These are phyloP conservation scores for Malthinus seriepunctatus DNA, from an alignment of 2,888 invertebrate species.

Conservation along the genomic window DNA sequence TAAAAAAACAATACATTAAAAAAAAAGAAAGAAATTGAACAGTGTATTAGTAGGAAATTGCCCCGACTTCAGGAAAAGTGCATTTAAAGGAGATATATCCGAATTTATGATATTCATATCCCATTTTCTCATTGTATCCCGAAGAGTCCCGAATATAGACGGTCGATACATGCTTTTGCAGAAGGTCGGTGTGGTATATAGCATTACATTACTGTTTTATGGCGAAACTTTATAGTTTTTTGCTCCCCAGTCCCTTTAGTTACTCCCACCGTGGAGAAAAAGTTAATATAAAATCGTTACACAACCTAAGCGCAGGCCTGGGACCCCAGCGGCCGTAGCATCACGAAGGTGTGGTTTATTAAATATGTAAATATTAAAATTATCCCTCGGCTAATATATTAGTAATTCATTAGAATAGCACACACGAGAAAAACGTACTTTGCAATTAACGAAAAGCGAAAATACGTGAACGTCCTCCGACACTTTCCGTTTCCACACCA, in stretches of 20 bases:
- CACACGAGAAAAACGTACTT: not conserved
- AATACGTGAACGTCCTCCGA: too few species aligned
- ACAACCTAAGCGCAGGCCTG: slow-evolving; percentile 31
- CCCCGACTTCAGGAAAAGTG: slow-evolving; percentile 1
- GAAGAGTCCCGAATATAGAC: slow-evolving; percentile 31
- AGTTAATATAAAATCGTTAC: slow-evolving; percentile 44
- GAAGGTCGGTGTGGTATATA: slow-evolving; percentile 39
- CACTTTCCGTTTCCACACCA: too few species aligned
- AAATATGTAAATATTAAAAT: slow-evolving; percentile 28
- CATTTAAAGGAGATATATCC: slow-evolving; percentile 23
- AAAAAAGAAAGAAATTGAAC: too few species aligned
- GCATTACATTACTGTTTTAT: slow-evolving; percentile 47
- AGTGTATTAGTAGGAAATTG: too few species aligned
- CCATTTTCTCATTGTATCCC: slow-evolving; percentile 9
- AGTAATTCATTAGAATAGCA: not conserved
- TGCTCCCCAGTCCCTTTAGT: slow-evolving; percentile 31
- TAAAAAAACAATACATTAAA: too few species aligned
- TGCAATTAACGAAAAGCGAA: not conserved
- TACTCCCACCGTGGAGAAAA: slow-evolving; percentile 27
- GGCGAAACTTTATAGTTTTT: slow-evolving; percentile 48
- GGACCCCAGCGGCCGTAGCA: slow-evolving; percentile 16
- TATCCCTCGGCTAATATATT: slow-evolving; percentile 9
- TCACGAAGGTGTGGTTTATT: slow-evolving; percentile 30
- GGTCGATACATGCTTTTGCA: slow-evolving; percentile 37
- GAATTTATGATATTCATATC: slow-evolving; percentile 23